Evolutionary conservation across 2,888 invertebrate species (phyloP), one percentile per base, ranked within the genome.

Genomic region (Drosophila rellima): DNA sequence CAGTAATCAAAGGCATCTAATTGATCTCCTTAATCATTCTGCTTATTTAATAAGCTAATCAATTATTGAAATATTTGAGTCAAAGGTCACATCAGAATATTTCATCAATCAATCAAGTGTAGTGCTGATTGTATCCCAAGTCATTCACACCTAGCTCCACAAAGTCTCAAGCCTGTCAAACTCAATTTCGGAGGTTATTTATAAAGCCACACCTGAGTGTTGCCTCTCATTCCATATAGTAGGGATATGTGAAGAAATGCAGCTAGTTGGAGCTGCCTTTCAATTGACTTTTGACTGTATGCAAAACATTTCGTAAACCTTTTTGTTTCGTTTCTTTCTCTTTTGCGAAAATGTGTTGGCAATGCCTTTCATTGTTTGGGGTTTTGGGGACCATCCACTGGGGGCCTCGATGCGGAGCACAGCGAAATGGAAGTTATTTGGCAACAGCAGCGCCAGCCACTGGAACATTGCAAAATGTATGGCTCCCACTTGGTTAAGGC

Each of bases 401-500:
- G 79, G 62, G 74, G 68, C 29, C 51, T 26, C 18, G 20, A 40
- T 40, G 64, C 57, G 52, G n/a, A 55, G 57, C 77, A 66, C 52
- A 73, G 39, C 67, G 37, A 62, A 69, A 56, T 56, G 56, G 40
- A 70, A 68, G 63, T 70, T 69, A 62, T 77, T 65, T 65, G 70
- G 67, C 42, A 66, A 60, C 75, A 65, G 40, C 52, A 54, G 48
- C 23, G 8, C n/a, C 74, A 70, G 62, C 57, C 54, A 48, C 44
- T 57, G 56, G n/a, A 68, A 70, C 69, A 71, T 70, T 74, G 74
- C 70, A 74, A 81, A 88, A 85, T 85, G 86, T 85, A 84, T 80
- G 81, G 66, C 75, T 84, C 88, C 88, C 88, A 66, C 70, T 72
- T 70, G 88, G 85, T 52, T 77, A 70, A 71, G 78, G 65, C 72